A percentile compares a stretch with the other conserved stretches of the same genome.
Conservation (phyloP, 2,888 invertebrate species). For the Actias luna region DNA sequence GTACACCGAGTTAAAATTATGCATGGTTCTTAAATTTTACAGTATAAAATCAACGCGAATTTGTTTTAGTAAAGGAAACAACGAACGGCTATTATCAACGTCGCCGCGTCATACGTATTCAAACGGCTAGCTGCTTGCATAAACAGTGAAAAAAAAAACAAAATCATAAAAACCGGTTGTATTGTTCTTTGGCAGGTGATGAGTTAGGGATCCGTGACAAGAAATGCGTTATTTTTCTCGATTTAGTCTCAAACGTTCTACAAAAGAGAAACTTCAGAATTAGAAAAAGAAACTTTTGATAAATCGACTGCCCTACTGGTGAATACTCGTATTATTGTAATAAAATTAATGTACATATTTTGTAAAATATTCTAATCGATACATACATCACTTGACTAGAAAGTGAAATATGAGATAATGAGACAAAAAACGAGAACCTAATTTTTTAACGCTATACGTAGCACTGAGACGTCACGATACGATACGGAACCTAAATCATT, state of each 20-base stretch:
- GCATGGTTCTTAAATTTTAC: neutral
- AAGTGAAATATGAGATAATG: conserved; percentile 51
- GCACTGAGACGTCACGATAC: conserved; percentile 58
- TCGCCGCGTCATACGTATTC: conserved; percentile 36
- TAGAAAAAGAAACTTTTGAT: conserved; percentile 21
- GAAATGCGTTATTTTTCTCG: conserved; percentile 55
- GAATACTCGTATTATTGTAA: neutral
- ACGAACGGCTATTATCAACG: conserved; percentile 30
- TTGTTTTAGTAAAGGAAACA: neutral
- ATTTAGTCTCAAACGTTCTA: conserved; percentile 57
- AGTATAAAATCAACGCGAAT: neutral
- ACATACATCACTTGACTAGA: conserved; percentile 55
- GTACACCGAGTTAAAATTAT: neutral
- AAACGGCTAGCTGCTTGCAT: conserved; percentile 38
- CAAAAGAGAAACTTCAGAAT: conserved; percentile 45
- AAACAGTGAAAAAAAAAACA: conserved; percentile 51
- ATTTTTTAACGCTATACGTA: conserved; percentile 49
- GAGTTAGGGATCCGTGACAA: conserved; percentile 63
- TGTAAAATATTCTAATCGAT: conserved; percentile 20
- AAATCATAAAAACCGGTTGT: conserved; percentile 72
- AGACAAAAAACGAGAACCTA: conserved; percentile 43
- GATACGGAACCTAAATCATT: conserved; percentile 66
- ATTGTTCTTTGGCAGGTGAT: conserved; percentile 72
- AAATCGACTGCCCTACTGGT: neutral
- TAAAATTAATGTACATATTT: neutral